Evolutionary conservation across 2,797 vertebrate species (phyloP).

Genomic region (Phoebastria nigripes): DNA sequence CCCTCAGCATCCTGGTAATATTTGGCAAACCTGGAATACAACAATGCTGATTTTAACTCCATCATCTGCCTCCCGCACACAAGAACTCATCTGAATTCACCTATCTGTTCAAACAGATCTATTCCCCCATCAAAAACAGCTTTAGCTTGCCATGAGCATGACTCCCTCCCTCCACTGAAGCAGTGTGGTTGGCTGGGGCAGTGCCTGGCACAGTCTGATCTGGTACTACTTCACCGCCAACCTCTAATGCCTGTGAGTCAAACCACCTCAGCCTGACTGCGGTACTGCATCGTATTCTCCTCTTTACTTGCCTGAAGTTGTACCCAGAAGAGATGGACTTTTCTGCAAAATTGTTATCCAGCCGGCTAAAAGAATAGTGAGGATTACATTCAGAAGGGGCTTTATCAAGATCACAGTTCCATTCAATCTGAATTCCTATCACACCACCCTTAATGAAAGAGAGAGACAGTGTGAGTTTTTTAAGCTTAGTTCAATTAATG

Average conservation of each 20-base stretch:
- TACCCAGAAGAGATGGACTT: slow-evolving; percentile 85
- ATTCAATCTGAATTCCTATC: slow-evolving; percentile 90
- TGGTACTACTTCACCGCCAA: background rate
- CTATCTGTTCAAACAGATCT: background rate
- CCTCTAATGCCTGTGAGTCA: background rate
- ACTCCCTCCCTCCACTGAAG: background rate
- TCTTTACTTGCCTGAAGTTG: slow-evolving; percentile 88
- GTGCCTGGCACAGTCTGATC: background rate
- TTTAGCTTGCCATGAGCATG: background rate
- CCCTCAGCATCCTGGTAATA: slow-evolving; percentile 86
- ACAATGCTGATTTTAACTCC: background rate
- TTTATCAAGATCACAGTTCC: slow-evolving; percentile 94
- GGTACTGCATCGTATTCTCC: background rate
- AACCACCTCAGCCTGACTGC: background rate
- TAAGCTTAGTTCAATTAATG: background rate
- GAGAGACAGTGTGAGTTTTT: slow-evolving; percentile 54
- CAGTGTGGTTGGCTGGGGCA: background rate
- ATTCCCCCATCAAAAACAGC: background rate
- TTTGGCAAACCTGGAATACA: slow-evolving; percentile 82
- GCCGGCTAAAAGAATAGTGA: slow-evolving; percentile 87
- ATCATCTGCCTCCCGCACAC: background rate
- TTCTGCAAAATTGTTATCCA: slow-evolving; percentile 81
- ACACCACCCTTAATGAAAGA: slow-evolving; percentile 85
- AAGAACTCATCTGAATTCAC: background rate
- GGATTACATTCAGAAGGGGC: slow-evolving; percentile 86